Percentiles rank a stretch among this genome's conserved stretches.
Evolutionary conservation across 2,797 vertebrate species (phyloP).

Genomic region (Psittacula derbiana): DNA sequence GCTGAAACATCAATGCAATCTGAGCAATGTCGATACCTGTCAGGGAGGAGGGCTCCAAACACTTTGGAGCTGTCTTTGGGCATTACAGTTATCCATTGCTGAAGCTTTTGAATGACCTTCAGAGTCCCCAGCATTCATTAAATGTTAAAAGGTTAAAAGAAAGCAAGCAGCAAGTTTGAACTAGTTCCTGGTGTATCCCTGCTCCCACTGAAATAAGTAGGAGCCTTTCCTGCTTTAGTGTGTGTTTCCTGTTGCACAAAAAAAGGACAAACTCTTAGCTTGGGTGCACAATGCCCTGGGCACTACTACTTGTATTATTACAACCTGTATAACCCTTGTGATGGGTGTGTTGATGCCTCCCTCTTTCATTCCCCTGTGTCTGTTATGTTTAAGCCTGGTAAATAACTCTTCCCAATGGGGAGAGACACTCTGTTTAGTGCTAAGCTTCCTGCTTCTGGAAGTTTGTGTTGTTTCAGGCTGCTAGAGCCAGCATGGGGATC

Average conservation of each 20-base stretch:
- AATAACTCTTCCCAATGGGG: rapidly evolving
- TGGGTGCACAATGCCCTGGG: rapidly evolving
- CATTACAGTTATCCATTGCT: not conserved
- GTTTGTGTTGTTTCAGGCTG: not conserved
- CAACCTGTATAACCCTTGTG: rapidly evolving
- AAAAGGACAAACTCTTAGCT: rapidly evolving
- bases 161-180: not conserved
- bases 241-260: rapidly evolving
- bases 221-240: not conserved
- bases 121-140: not conserved
- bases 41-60: not conserved
- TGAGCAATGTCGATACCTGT: not conserved
- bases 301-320: rapidly evolving
- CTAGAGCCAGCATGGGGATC: rapidly evolving
- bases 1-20: not conserved
- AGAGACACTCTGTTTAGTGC: rapidly evolving
- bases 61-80: not conserved
- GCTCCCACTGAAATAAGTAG: not conserved
- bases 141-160: not conserved
- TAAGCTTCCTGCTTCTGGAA: rapidly evolving
- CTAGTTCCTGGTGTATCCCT: not conserved
- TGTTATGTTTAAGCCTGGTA: rapidly evolving
- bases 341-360: not conserved
- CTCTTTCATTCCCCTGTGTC: rapidly evolving
- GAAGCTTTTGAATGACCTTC: not conserved